Base-by-base conservation (phyloP, 2,113 vertebrate species). In the Halcyon malimbica region DNA sequence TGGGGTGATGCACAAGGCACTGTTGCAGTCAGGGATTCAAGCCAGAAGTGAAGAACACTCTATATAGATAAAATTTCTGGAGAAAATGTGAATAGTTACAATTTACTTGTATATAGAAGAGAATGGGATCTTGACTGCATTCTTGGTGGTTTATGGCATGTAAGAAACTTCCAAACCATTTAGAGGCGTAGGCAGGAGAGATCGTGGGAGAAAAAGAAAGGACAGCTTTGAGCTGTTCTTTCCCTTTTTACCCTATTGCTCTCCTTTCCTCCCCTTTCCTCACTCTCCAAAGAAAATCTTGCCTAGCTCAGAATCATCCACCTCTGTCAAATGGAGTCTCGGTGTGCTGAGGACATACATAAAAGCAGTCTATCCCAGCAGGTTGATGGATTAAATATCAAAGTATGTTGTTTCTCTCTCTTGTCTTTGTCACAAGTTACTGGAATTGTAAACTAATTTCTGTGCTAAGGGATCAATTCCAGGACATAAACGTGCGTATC, bases 121-220 rank as follows among this genome's bases (percentile, higher is more conserved):
- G 75, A 85, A 83, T 37, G 25, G 11, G 39, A 41, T 83, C 67
- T 68, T 87, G 65, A 39, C 41, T 94, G 56, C 53, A 76, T 93
- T 91, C n/a, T 78, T 78, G 31, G 8, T 76, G 35, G 33, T 62
- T 87, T 80, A 53, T 69, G 44, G 26, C 26, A 62, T 69, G 11
- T 35, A 71, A 87, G 51, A 96, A 93, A 78, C 53, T 75, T 94
- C 48, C 73, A 87, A 95, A 93, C 35, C 6, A 87, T 94, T 87
- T 42, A 59, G 71, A 83, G 35, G 24, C 0, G 20, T 88, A 75
- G 69, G 89, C 80, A 82, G 73, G 77, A 69, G 79, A 83, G 31
- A 70, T 2, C 1, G 25, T 48, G 44, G 59, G 68, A 79, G 41
- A 35, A 71, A 89, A 92, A 71, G 37, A 77, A 77, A 86, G 41